Evolutionary conservation across 35 echinoderm and acorn worm genomes (phyloP), one percentile per base, ranked within the genome.

Genomic region (Patiria miniata): DNA sequence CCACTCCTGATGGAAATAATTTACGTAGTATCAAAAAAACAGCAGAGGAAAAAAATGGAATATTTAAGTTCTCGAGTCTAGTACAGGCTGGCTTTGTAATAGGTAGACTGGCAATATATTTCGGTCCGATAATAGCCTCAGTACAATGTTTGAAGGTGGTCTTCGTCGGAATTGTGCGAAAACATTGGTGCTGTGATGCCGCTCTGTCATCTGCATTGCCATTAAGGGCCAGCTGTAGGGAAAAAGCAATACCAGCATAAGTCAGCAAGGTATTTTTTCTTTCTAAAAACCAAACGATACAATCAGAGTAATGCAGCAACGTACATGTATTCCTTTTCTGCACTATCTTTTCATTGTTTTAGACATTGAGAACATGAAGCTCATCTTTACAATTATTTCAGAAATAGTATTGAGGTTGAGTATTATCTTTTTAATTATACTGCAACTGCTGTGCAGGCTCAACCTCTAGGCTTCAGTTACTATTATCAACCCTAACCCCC

Each of bases 171-270:
- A 73, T 73, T 73, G 65, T 32, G 26, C 19, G 65, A 73, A 73
- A 73, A 73, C 65, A 73, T 73, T 73, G 8, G 34, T 73, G 65
- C 65, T 73, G 26, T 73, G 65, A 14, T 73, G 21, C 65, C 29
- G 65, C 65, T 73, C 65, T 73, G 21, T 73, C 65, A 73, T 73
- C 34, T 73, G 65, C 29, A 73, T 26, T 73, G 65, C 65, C 65
- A 73, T 73, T 73, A 18, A 73, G 65, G 26, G 34, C 21, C 22
- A 73, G 65, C 65, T 73, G 65, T 14, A 36, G 65, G 65, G 65
- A 30, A 34, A 73, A 22, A 73, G 14, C 0, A 22, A 73, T 47
- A 47, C 21, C 0, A 28, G 8, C 23, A 73, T 73, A 3, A 73
- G 15, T 32, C 57, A 60, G 1, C 7, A 60, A n/a, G 17, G 28